These are phyloP conservation scores for Ursus arctos DNA, from an alignment of 2,113 vertebrate species.

Conservation along the genomic window DNA sequence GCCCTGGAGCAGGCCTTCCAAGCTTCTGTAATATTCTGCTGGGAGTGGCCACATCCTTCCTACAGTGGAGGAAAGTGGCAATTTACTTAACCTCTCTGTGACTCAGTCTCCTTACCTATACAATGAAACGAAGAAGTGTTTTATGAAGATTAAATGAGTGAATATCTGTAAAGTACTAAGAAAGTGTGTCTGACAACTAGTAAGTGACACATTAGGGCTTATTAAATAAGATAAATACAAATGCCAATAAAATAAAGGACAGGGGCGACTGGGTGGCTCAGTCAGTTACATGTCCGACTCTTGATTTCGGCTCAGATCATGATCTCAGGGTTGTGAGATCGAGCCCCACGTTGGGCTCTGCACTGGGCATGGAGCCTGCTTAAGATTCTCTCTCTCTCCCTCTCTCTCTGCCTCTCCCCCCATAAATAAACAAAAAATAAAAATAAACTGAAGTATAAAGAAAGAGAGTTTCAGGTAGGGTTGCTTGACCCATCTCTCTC, in stretches of 20 bases:
- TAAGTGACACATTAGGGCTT: neutral
- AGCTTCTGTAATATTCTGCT: neutral
- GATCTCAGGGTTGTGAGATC: too few species aligned
- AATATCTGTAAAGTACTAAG: neutral
- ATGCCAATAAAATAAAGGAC: neutral
- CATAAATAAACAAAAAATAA: too few species aligned
- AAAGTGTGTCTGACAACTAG: neutral
- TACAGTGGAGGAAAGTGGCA: neutral
- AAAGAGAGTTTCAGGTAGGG: neutral
- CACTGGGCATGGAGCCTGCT: neutral
- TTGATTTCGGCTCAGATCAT: neutral
- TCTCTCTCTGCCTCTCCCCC: neutral
- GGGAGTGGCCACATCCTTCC: neutral
- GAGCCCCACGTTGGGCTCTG: too few species aligned
- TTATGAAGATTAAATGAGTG: conserved; percentile 20
- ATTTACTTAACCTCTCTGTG: conserved; percentile 21
- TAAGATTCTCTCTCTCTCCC: neutral
- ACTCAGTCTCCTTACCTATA: conserved; percentile 16
- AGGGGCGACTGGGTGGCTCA: neutral
- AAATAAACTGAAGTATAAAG: too few species aligned
- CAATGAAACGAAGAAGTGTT: conserved; percentile 11
- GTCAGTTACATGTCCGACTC: neutral
- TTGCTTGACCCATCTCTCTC: neutral
- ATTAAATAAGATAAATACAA: conserved; percentile 3
- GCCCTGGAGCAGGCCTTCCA: neutral